These are phyloP conservation scores for Periparus ater DNA, from an alignment of 2,797 vertebrate species.

Conservation along the genomic window DNA sequence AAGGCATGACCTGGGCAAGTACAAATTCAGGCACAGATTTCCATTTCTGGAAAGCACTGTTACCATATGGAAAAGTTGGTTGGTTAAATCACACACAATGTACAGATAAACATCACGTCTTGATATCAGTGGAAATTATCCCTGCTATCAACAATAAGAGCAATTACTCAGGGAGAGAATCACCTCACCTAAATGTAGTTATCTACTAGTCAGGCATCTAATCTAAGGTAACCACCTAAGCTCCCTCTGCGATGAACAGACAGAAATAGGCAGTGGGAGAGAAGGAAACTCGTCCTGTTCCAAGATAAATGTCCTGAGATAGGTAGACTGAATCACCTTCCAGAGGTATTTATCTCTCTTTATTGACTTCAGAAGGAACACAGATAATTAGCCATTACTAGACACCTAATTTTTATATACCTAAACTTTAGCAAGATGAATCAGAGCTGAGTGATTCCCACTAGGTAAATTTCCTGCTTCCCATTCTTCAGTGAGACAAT, in stretches of 20 bases:
- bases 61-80: neutral
- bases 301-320: constrained; percentile 30
- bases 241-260: neutral
- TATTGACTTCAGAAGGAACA: constrained; percentile 9
- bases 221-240: constrained; percentile 18
- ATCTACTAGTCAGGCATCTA: constrained; percentile 20
- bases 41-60: neutral
- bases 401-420: constrained; percentile 35
- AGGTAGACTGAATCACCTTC: constrained; percentile 31
- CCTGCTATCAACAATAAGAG: neutral
- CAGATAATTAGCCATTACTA: constrained; percentile 45
- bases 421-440: constrained; percentile 18
- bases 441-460: neutral
- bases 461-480: constrained; percentile 13
- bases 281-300: neutral
- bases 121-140: constrained; percentile 17
- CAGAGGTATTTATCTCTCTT: neutral
- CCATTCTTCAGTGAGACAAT: neutral
- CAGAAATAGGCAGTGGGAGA: neutral
- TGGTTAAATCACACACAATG: neutral
- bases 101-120: neutral
- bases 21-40: neutral
- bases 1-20: neutral
- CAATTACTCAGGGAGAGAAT: constrained; percentile 17
- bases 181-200: constrained; percentile 7